Percentiles rank a stretch among this genome's conserved stretches.
Conservation (phyloP, 1,140 invertebrate species). For the Danaus melanippus region DNA sequence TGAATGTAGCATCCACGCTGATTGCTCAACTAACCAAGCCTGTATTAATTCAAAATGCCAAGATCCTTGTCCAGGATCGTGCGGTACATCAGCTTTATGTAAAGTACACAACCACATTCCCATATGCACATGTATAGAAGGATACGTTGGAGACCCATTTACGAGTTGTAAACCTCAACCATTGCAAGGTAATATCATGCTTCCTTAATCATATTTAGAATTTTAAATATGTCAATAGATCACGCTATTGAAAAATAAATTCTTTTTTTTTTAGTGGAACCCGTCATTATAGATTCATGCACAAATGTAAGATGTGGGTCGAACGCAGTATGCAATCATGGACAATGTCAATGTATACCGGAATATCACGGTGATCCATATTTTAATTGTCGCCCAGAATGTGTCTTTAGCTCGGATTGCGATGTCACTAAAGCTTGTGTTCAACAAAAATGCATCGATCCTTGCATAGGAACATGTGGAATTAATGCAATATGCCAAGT, state of each 20-base stretch:
- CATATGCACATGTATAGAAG: constrained; percentile 77
- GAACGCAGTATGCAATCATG: constrained; percentile 83
- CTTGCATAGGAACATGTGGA: constrained; percentile 83
- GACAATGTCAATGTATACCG: constrained; percentile 75
- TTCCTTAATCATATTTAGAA: not conserved
- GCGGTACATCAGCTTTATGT: constrained; percentile 77
- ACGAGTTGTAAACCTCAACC: constrained; percentile 75
- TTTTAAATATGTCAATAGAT: too few species aligned
- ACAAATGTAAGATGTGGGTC: constrained; percentile 80
- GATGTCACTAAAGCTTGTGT: constrained; percentile 80
- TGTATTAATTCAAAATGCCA: constrained; percentile 79
- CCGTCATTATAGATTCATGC: constrained; percentile 72
- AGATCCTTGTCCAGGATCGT: constrained; percentile 83
- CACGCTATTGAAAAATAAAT: constrained; percentile 4
- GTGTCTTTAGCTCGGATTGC: constrained; percentile 87
- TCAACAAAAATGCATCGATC: constrained; percentile 83
- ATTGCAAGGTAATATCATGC: constrained; percentile 65
- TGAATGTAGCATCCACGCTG: constrained; percentile 78
- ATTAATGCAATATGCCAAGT: constrained; percentile 82
- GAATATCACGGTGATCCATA: constrained; percentile 80
- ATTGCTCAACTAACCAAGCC: constrained; percentile 75
- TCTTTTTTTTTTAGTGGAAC: constrained; percentile 57
- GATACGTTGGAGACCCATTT: constrained; percentile 82
- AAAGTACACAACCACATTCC: constrained; percentile 77
- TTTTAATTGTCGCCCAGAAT: constrained; percentile 83